Percentiles rank a stretch among this genome's conserved stretches.
Conservation (phyloP, 1,140 invertebrate species). For the Alviniconcha marisindica region DNA sequence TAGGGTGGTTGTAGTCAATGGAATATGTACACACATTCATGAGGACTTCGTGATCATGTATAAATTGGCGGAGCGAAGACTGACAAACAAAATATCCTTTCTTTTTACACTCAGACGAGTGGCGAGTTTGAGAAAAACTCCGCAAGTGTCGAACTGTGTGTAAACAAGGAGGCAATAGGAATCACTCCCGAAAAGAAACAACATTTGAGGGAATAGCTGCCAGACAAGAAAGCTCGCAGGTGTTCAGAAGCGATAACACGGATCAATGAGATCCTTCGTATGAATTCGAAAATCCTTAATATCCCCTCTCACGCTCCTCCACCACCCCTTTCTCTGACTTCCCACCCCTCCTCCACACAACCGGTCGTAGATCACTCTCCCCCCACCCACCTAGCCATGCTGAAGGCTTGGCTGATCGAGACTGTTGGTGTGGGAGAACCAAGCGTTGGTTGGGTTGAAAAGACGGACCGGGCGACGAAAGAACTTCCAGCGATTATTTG, state of each 20-base stretch:
- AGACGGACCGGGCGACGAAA: neutral
- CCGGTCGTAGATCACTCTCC: neutral
- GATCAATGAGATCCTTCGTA: neutral
- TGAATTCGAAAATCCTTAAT: neutral
- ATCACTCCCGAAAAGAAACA: too few relatives aligned
- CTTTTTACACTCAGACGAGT: too few relatives aligned
- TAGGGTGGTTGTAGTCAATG: too few relatives aligned
- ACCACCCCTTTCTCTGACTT: neutral
- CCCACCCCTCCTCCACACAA: conserved; percentile 9
- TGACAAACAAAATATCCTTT: too few relatives aligned
- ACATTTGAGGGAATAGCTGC: neutral
- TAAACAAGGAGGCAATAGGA: too few relatives aligned
- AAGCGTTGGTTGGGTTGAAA: neutral
- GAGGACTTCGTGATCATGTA: too few relatives aligned
- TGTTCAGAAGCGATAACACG: conserved; percentile 12
- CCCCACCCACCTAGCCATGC: neutral
- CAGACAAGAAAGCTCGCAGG: neutral
- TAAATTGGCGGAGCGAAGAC: too few relatives aligned
- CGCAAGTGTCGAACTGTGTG: too few relatives aligned
- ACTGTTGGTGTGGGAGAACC: neutral
- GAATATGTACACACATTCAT: too few relatives aligned
- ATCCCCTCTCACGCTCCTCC: neutral
- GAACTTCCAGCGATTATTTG: conserved; percentile 11
- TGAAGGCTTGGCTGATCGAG: too few relatives aligned
- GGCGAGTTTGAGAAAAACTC: too few relatives aligned